Evolutionary conservation across 2,888 invertebrate genomes (phyloP).

Genomic region (Epirrhoe alternata): DNA sequence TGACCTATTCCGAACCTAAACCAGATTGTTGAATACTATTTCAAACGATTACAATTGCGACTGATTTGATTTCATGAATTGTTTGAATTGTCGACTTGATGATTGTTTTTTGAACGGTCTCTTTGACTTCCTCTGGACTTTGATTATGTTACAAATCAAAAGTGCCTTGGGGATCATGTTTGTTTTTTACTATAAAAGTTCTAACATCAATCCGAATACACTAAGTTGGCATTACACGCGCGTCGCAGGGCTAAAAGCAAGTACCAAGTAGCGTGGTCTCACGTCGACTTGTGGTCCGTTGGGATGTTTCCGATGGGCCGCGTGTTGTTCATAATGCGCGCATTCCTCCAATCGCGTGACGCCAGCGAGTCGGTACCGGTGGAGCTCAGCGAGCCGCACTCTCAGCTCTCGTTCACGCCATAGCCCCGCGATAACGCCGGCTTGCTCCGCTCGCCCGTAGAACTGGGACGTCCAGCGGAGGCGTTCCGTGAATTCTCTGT

Average conservation of each 20-base stretch:
- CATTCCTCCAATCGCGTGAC: constrained; percentile 93
- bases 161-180: no score
- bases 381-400: constrained; percentile 91
- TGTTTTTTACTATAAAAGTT: no score
- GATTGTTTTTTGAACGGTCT: no score
- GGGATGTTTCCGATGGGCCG: constrained; percentile 86
- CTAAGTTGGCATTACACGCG: constrained; percentile 34
- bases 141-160: no score
- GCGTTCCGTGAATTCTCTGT: constrained; percentile 92
- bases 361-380: constrained; percentile 93
- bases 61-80: no score
- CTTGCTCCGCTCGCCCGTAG: constrained; percentile 93
- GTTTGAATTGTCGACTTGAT: no score
- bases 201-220: neutral
- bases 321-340: constrained; percentile 93
- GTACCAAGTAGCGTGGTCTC: constrained; percentile 75
- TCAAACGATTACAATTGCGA: no score
- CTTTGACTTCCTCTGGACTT: no score
- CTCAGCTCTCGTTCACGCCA: constrained; percentile 94
- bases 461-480: constrained; percentile 95
- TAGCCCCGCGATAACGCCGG: constrained; percentile 90
- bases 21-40: no score
- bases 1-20: no score
- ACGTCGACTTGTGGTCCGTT: constrained; percentile 84
- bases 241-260: constrained; percentile 44